These are phyloP conservation scores for Macheiramphus alcinus DNA, from an alignment of 2,113 vertebrate genomes.

Conservation along the genomic window DNA sequence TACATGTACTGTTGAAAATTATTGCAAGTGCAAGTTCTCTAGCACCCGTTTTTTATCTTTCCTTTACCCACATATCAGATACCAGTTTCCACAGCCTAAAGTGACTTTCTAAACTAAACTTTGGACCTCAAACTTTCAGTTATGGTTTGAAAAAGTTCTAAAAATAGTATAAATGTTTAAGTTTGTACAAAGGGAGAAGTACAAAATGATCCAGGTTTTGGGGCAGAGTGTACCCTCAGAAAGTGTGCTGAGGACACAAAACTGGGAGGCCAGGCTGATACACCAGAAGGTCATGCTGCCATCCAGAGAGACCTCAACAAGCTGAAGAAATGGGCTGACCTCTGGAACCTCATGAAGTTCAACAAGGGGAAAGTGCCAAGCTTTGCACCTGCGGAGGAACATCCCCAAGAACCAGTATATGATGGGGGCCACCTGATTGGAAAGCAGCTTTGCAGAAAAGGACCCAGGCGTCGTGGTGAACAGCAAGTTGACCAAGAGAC, in stretches of 20 bases:
- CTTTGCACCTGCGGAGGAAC: neutral
- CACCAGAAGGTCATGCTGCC: neutral
- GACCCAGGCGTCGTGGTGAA: neutral
- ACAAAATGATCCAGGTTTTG: neutral
- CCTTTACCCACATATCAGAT: neutral
- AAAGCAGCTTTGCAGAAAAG: neutral
- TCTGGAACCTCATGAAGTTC: neutral
- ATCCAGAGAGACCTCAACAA: neutral
- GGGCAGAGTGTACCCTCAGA: neutral
- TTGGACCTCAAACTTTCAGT: neutral
- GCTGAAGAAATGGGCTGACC: neutral
- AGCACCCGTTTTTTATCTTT: neutral
- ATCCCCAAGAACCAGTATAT: neutral
- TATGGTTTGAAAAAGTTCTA: neutral
- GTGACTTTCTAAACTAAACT: neutral
- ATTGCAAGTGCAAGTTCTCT: neutral
- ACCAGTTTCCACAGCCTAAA: neutral
- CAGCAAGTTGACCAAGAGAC: neutral
- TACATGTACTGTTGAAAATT: neutral
- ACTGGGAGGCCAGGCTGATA: neutral
- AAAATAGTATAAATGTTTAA: neutral
- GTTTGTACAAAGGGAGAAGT: neutral
- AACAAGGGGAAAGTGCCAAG: neutral
- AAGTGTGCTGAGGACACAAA: neutral
- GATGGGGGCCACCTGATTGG: neutral